Conservation (phyloP, 2,797 vertebrate genomes). For the Botia almorhae region DNA sequence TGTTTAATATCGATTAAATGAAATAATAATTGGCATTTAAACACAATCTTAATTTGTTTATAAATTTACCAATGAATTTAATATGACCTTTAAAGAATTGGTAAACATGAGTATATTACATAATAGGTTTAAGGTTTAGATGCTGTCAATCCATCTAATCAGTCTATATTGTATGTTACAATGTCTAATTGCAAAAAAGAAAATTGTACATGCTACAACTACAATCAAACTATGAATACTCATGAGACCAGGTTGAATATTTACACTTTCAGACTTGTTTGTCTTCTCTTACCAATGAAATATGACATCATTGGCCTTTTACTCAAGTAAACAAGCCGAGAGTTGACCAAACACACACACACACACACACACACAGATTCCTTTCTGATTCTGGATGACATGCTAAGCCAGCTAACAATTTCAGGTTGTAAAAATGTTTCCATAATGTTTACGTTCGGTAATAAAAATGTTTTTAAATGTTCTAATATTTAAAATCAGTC, state of each 20-base stretch:
- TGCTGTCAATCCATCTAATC: background rate
- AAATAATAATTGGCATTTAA: background rate
- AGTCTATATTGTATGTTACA: background rate
- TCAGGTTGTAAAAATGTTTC: no score
- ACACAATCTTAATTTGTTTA: background rate
- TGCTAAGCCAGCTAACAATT: conserved; percentile 18
- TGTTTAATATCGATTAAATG: background rate
- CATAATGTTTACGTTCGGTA: no score
- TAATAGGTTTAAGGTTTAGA: background rate
- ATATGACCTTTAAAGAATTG: background rate
- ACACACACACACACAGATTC: conserved; percentile 21
- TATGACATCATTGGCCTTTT: conserved; percentile 61
- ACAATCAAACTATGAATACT: background rate
- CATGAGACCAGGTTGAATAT: conserved; percentile 1
- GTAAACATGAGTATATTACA: background rate
- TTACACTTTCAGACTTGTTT: conserved; percentile 10
- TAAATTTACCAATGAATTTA: background rate
- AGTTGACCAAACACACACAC: conserved; percentile 8
- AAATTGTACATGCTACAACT: background rate
- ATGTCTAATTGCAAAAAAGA: no score
- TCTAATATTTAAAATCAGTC: no score
- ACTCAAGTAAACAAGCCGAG: conserved; percentile 37
- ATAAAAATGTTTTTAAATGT: no score
- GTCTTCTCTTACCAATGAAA: conserved; percentile 35
- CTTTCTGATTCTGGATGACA: conserved; percentile 54